A percentile compares a stretch with the other conserved stretches of the same genome.
Evolutionary conservation across 2,888 invertebrate species (phyloP).

Genomic region (Cephus pygmeus): DNA sequence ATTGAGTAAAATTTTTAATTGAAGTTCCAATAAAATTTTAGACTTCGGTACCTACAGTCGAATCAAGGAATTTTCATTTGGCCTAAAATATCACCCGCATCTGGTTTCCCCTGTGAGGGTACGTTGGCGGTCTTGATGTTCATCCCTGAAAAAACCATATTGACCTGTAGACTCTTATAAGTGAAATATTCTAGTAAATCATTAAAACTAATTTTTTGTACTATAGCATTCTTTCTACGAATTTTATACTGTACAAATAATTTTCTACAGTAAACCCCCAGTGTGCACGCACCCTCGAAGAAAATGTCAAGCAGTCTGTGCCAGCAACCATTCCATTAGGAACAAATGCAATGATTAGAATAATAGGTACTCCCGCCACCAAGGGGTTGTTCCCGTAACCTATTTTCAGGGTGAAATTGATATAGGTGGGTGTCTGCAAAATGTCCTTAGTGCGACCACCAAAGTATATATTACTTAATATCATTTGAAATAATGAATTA

Average conservation of each 20-base stretch:
- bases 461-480: not conserved
- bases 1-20: too few relatives aligned
- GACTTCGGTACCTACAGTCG: too few relatives aligned
- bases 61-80: not conserved
- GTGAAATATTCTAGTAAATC: not conserved
- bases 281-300: not conserved
- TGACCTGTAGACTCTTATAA: not conserved
- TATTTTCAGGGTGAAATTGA: conserved; percentile 13
- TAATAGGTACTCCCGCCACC: conserved; percentile 16
- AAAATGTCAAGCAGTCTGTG: not conserved
- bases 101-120: not conserved
- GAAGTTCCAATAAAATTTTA: too few relatives aligned
- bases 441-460: not conserved
- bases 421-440: not conserved
- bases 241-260: not conserved
- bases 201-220: not conserved
- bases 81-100: not conserved
- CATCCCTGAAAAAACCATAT: not conserved
- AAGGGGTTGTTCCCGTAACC: conserved; percentile 17
- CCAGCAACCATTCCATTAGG: not conserved
- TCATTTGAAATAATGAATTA: not conserved
- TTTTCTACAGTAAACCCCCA: not conserved
- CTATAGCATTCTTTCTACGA: not conserved
- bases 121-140: not conserved
- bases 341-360: conserved; percentile 17